Conservation (phyloP, 2,888 invertebrate genomes). For the Toxonevra muliebris region DNA sequence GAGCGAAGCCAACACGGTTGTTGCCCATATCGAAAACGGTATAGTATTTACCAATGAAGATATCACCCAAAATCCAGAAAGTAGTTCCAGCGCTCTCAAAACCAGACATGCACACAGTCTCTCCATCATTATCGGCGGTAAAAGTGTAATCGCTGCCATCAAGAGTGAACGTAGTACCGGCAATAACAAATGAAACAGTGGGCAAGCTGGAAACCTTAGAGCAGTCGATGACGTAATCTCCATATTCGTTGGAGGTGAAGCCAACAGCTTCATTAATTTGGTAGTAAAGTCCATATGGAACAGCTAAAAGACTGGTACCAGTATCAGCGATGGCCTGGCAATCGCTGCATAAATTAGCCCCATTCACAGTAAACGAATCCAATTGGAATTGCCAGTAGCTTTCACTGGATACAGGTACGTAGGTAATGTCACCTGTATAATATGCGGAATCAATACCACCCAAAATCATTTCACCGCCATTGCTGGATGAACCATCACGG, state of each 20-base stretch:
- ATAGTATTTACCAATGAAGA: conserved; percentile 94
- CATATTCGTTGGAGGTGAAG: conserved; percentile 69
- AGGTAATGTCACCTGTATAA: conserved; percentile 72
- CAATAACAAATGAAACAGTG: conserved; percentile 76
- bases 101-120: conserved; percentile 82
- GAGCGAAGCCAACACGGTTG: conserved; percentile 87
- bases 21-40: conserved; percentile 92
- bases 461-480: conserved; percentile 86
- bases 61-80: conserved; percentile 96
- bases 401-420: conserved; percentile 80
- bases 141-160: conserved; percentile 82
- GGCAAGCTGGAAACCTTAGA: conserved; percentile 79
- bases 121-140: conserved; percentile 59
- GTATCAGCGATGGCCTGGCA: conserved; percentile 96
- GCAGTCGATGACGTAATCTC: conserved; percentile 74
- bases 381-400: conserved; percentile 97
- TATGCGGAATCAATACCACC: conserved; percentile 92
- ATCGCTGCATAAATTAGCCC: conserved; percentile 70
- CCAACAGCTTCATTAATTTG: conserved; percentile 81
- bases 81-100: conserved; percentile 77
- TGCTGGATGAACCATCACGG: conserved; percentile 70
- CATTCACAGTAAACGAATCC: conserved; percentile 71
- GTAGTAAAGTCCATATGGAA: conserved; percentile 78
- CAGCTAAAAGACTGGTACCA: conserved; percentile 93
- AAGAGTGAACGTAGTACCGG: conserved; percentile 78